Conservation (phyloP, 2,888 invertebrate genomes). For the Ectobius pallidus region DNA sequence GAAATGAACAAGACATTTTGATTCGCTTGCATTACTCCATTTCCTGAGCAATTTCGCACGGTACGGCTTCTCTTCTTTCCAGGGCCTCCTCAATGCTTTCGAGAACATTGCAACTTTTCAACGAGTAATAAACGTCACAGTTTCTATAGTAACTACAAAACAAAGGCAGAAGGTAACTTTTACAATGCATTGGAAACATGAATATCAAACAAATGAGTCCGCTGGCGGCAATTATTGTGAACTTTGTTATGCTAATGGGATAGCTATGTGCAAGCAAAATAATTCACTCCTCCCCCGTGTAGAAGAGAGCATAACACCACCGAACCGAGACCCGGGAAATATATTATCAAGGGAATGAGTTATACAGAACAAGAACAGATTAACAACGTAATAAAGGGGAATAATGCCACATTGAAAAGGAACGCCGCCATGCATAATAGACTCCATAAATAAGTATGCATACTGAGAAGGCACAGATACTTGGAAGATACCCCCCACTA, state of each 20-base stretch:
- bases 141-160: background rate
- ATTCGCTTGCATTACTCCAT: too few relatives aligned
- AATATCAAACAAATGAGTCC: constrained; percentile 10
- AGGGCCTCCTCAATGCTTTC: too few relatives aligned
- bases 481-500: too few relatives aligned
- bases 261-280: constrained; percentile 4
- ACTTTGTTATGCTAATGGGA: constrained; percentile 27
- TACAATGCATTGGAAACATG: background rate
- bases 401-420: background rate
- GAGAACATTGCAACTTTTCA: too few relatives aligned
- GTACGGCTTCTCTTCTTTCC: too few relatives aligned
- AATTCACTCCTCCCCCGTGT: background rate
- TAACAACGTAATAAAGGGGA: constrained; percentile 20
- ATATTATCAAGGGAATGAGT: constrained; percentile 8
- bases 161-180: too few relatives aligned
- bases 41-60: too few relatives aligned
- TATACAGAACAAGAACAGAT: constrained; percentile 21
- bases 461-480: too few relatives aligned
- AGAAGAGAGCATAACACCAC: background rate
- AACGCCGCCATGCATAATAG: constrained; percentile 11
- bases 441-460: background rate
- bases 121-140: background rate
- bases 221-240: constrained; percentile 10
- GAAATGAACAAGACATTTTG: too few relatives aligned
- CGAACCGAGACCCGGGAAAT: constrained; percentile 10